Percentiles rank a stretch among this genome's conserved stretches.
phyloP scores from a whole-genome alignment of 2,797 vertebrate species.

The Phrynocephalus guinanensis region DNA sequence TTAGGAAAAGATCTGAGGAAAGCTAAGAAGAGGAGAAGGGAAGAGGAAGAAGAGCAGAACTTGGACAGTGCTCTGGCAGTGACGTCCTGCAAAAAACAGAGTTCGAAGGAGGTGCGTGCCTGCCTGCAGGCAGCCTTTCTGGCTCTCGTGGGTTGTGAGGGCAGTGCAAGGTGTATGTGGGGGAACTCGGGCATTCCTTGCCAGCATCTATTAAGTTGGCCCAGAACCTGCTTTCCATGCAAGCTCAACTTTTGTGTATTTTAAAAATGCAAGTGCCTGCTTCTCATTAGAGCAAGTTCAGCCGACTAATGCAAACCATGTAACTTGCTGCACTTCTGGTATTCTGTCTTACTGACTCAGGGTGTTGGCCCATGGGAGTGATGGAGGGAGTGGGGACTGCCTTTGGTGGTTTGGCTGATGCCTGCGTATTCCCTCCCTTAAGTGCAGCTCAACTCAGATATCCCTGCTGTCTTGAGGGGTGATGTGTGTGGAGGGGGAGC shows the following conservation, averaged over 20 bases:
- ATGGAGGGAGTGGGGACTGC: background rate
- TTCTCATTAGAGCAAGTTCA: too few species aligned
- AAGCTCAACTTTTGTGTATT: too few species aligned
- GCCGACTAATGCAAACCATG: background rate
- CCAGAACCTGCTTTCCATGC: too few species aligned
- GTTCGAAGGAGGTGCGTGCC: constrained; percentile 90
- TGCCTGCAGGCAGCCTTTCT: background rate
- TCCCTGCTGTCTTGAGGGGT: background rate
- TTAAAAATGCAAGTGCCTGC: too few species aligned
- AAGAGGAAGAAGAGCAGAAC: constrained; percentile 64
- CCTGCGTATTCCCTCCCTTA: background rate
- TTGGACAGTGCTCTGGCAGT: constrained; percentile 50
- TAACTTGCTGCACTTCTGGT: too few species aligned
- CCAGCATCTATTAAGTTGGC: too few species aligned
- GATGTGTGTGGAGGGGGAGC: too few species aligned
- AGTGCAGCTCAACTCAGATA: too few species aligned
- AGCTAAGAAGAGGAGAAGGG: constrained; percentile 85
- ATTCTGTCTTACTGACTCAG: too few species aligned
- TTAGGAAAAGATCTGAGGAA: constrained; percentile 62
- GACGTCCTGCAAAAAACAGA: constrained; percentile 77
- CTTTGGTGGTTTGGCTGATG: too few species aligned
- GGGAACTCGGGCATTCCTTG: too few species aligned
- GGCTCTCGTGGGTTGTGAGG: background rate
- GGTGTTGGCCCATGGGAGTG: background rate
- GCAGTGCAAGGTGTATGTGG: too few species aligned